Conservation (phyloP, 2,113 vertebrate species). For the Mastomys coucha region DNA sequence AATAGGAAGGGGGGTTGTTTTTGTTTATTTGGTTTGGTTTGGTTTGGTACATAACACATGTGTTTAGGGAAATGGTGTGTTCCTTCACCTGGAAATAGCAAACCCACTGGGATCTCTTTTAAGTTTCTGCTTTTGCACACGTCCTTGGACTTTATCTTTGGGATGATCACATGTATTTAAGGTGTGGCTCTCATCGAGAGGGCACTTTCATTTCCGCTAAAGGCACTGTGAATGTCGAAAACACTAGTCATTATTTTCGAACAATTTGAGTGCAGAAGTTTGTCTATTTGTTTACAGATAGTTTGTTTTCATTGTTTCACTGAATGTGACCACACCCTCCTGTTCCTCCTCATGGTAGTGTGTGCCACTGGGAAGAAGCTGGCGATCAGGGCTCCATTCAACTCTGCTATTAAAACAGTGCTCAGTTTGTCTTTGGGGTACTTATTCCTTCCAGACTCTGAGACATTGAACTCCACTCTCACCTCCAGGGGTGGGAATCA, state of each 20-base stretch:
- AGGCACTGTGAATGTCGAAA: constrained; percentile 26
- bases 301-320: not conserved
- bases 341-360: not conserved
- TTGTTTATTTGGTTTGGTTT: not conserved
- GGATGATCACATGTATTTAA: constrained; percentile 9
- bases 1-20: not conserved
- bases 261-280: constrained; percentile 41
- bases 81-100: constrained; percentile 33
- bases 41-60: not conserved
- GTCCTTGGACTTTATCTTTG: constrained; percentile 5
- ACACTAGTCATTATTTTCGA: not conserved
- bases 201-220: not conserved
- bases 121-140: constrained; percentile 36
- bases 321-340: not conserved
- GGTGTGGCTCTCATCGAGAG: not conserved
- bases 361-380: not conserved
- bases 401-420: not conserved
- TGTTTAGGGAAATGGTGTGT: not conserved
- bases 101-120: not conserved
- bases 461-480: not conserved
- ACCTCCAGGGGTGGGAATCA: not conserved
- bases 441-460: not conserved
- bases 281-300: not conserved
- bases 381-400: not conserved
- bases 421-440: not conserved